Percentiles rank a stretch among this genome's conserved stretches.
phyloP scores from a whole-genome alignment of 2,797 vertebrate genomes.

The Gallinago stenura region DNA sequence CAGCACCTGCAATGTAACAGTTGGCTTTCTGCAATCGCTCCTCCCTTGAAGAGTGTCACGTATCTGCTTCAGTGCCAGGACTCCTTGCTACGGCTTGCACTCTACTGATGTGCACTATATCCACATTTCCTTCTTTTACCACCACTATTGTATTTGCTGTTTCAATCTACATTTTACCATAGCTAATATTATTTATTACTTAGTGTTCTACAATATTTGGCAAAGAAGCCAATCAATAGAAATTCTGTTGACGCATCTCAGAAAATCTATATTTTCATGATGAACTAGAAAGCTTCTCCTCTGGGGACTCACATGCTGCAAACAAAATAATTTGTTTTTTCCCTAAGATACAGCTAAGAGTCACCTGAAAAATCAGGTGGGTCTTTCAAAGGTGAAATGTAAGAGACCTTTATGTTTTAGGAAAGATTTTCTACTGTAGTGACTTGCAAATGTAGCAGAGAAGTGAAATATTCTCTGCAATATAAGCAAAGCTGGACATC shows the following conservation, averaged over 20 bases:
- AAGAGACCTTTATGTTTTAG: not conserved
- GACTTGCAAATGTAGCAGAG: not conserved
- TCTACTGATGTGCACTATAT: not conserved
- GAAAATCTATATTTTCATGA: conserved; percentile 15
- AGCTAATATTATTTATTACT: conserved; percentile 39
- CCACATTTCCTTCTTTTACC: not conserved
- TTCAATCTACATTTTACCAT: conserved; percentile 10
- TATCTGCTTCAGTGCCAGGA: not conserved
- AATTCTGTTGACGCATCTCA: not conserved
- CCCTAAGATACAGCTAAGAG: not conserved
- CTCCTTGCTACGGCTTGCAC: not conserved
- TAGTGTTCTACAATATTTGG: not conserved
- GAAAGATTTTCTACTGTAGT: not conserved
- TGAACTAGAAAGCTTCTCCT: not conserved
- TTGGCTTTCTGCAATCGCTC: not conserved
- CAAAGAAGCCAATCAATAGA: conserved; percentile 31
- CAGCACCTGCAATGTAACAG: not conserved
- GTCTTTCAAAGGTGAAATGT: conserved; percentile 9
- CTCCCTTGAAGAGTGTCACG: not conserved
- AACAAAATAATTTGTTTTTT: not conserved
- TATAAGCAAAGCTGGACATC: not conserved
- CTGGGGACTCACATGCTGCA: not conserved
- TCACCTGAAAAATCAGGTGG: conserved; percentile 12
- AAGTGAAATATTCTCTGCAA: conserved; percentile 12
- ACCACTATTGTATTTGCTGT: not conserved